Conservation (phyloP, 2,888 invertebrate species). For the Orchestes rusci region DNA sequence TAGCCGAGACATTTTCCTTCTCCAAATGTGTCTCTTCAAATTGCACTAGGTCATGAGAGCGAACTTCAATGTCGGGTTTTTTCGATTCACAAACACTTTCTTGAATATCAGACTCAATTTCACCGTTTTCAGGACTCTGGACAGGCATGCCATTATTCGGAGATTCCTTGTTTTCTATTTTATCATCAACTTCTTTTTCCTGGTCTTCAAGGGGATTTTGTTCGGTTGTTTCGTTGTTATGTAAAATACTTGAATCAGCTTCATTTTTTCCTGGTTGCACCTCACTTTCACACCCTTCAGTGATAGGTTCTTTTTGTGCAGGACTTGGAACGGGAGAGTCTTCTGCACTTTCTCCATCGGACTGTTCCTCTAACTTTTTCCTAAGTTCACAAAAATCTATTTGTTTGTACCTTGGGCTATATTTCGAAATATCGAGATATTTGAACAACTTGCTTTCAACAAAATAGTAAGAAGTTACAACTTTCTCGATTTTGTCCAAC, state of each 20-base stretch:
- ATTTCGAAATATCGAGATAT: constrained; percentile 44
- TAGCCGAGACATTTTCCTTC: constrained; percentile 19
- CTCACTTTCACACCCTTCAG: neutral
- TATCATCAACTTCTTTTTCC: neutral
- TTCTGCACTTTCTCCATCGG: neutral
- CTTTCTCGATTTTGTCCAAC: constrained; percentile 52
- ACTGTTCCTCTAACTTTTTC: constrained; percentile 5
- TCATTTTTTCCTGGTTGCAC: no score
- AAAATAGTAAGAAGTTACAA: constrained; percentile 58
- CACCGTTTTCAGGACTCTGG: constrained; percentile 3
- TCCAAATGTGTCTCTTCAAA: constrained; percentile 24
- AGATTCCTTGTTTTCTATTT: constrained; percentile 1
- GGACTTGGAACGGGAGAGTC: neutral
- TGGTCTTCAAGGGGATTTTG: no score
- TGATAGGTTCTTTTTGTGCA: neutral
- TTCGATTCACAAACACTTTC: constrained; percentile 5
- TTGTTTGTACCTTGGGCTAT: constrained; percentile 1
- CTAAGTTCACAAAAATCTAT: constrained; percentile 6
- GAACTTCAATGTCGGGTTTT: constrained; percentile 18
- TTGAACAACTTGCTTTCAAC: constrained; percentile 52
- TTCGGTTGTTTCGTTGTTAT: no score
- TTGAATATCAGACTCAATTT: neutral
- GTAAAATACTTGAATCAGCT: no score
- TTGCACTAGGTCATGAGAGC: constrained; percentile 20
- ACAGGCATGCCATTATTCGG: neutral